Conservation (phyloP, 1,140 invertebrate genomes). For the Triops longicaudatus region DNA sequence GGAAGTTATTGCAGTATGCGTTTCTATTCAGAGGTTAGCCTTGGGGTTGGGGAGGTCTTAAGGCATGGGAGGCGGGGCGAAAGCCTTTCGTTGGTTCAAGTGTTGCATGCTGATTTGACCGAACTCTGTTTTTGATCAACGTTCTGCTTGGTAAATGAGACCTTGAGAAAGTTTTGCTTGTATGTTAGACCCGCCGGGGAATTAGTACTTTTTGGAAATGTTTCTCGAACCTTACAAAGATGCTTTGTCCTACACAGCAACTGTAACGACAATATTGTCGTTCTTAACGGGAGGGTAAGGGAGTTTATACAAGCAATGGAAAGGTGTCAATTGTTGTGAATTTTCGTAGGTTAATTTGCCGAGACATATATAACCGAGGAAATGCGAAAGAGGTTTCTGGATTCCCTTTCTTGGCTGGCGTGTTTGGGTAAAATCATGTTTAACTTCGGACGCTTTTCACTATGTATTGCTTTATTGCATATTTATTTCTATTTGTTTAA, state of each 20-base stretch:
- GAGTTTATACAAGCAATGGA: neutral
- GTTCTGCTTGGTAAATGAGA: neutral
- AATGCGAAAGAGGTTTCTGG: constrained; percentile 58
- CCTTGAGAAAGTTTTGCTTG: neutral
- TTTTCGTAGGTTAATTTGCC: constrained; percentile 52
- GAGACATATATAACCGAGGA: constrained; percentile 53
- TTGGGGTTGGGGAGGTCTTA: too few species aligned
- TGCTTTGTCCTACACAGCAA: constrained; percentile 50
- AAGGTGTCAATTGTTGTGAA: neutral
- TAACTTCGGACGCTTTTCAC: too few species aligned
- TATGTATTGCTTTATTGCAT: too few species aligned
- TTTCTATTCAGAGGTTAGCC: neutral
- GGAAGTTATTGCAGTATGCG: neutral
- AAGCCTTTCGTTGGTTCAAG: neutral
- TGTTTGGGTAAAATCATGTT: constrained; percentile 54
- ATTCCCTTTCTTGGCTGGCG: constrained; percentile 63
- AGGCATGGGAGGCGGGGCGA: neutral
- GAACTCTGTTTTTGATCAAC: too few species aligned
- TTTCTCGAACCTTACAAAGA: constrained; percentile 35
- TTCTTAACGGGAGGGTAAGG: constrained; percentile 60
- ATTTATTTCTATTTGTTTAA: too few species aligned
- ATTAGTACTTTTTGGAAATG: neutral
- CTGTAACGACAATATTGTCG: constrained; percentile 56
- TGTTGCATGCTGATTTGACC: neutral
- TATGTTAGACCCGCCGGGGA: neutral